Percentiles rank a stretch among this genome's conserved stretches.
Conservation (phyloP, 2,113 vertebrate species). For the Oreochromis tanganicae region DNA sequence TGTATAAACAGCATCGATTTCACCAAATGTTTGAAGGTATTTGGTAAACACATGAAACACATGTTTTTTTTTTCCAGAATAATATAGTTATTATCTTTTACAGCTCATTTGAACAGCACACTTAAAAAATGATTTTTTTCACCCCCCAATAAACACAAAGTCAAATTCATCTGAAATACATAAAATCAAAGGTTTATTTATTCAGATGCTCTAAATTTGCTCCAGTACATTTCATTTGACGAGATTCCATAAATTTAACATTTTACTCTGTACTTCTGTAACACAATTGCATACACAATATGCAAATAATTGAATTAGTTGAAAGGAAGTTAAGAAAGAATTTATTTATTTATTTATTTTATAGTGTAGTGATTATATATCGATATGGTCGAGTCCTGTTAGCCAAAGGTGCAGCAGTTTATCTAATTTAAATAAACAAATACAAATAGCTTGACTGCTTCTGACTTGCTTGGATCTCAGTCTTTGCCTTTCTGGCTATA, state of each 20-base stretch:
- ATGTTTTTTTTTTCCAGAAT: rapidly evolving
- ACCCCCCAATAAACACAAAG: neutral
- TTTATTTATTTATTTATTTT: rapidly evolving
- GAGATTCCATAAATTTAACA: neutral
- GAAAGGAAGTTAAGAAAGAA: neutral
- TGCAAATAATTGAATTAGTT: neutral
- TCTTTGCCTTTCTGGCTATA: neutral
- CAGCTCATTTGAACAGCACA: neutral
- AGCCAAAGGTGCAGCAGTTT: neutral
- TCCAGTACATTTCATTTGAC: neutral
- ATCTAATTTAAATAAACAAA: neutral
- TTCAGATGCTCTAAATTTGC: neutral
- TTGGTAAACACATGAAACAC: neutral
- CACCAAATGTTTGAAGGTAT: neutral
- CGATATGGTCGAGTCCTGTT: neutral
- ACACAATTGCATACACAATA: neutral
- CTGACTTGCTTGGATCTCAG: neutral
- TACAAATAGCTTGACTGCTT: neutral
- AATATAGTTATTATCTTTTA: neutral
- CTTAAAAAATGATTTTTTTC: rapidly evolving
- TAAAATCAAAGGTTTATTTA: neutral
- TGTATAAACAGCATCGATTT: neutral
- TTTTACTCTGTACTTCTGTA: neutral
- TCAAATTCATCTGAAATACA: neutral
- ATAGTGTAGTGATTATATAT: neutral